Evolutionary conservation across 2,113 vertebrate genomes (phyloP), one percentile per base, ranked within the genome.

Genomic region (Nanorana parkeri): DNA sequence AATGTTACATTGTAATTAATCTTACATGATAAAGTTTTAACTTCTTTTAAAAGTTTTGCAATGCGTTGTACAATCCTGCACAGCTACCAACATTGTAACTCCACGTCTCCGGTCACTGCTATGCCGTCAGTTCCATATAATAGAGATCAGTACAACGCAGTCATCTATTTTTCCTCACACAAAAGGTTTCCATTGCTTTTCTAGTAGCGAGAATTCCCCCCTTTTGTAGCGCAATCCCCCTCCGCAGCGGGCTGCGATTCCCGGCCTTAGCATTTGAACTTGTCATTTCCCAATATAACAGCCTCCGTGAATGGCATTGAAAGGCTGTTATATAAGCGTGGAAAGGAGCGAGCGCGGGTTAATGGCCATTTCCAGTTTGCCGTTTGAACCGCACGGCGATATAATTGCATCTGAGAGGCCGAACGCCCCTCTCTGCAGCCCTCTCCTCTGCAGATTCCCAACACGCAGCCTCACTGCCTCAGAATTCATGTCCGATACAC

Each of bases 381-480:
- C 17, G 52, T 69, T 60, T 63, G 32, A 77, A 29, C 67, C 24
- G 55, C 65, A 56, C 17, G 55, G 13, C 63, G 41, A 47, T 77
- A 60, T 77, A 77, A 77, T 77, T 76, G 81, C 66, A 61, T 77
- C 65, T n/a, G 65, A 77, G 66, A 76, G 61, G 81, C 54, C 54
- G 64, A 61, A 76, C 29, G 36, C 41, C 32, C 52, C 28, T 60
- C 65, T 77, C 74, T 29, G 21, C 19, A n/a, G 52, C 73, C 74
- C 56, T 47, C 61, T 68, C 63, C 65, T 77, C 63, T 23, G 58
- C 55, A 52, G 60, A 77, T 77, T 64, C 81, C 79, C 81, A 67
- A 68, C 63, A 77, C 41, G 41, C 65, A 24, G 54, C 71, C 69
- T 24, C 47, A 7, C 7, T 47, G 61, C 23, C 32, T 64, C 73